phyloP scores from a whole-genome alignment of 2,888 invertebrate genomes.

The Dione juno region DNA sequence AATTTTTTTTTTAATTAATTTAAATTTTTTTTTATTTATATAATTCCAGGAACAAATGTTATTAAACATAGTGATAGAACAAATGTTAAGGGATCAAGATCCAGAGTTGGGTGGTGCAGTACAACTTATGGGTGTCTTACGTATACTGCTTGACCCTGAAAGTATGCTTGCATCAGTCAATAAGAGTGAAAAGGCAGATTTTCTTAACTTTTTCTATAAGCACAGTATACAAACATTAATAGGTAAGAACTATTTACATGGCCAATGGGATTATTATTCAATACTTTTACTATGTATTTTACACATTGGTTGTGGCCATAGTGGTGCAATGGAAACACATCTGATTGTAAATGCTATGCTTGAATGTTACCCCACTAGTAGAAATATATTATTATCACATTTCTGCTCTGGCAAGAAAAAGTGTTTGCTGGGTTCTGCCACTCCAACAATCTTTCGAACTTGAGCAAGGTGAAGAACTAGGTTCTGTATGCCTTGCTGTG shows the following conservation, averaged over 20 bases:
- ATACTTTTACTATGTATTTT: no score
- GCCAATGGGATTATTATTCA: no score
- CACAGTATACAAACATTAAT: slow-evolving; percentile 98
- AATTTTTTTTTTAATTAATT: not conserved
- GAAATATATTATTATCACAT: no score
- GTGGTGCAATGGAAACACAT: no score
- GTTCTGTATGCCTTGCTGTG: no score
- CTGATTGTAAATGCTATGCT: no score
- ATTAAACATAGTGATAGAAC: slow-evolving; percentile 98
- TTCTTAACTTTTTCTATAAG: slow-evolving; percentile 99
- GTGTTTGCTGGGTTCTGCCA: no score
- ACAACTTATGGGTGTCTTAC: slow-evolving; percentile 96
- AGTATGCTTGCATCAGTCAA: slow-evolving; percentile 97
- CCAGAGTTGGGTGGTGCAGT: slow-evolving; percentile 98
- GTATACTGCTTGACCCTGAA: slow-evolving; percentile 97
- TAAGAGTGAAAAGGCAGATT: slow-evolving; percentile 98
- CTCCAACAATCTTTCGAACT: no score
- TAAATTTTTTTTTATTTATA: not conserved
- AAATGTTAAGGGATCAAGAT: slow-evolving; percentile 98
- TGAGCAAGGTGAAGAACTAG: no score
- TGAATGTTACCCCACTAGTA: no score
- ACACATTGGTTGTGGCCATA: no score
- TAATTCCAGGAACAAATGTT: slow-evolving; percentile 93
- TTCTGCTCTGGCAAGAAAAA: no score
- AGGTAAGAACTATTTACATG: slow-evolving; percentile 80